phyloP scores from a whole-genome alignment of 2,888 invertebrate species.

The Spodoptera exigua region DNA sequence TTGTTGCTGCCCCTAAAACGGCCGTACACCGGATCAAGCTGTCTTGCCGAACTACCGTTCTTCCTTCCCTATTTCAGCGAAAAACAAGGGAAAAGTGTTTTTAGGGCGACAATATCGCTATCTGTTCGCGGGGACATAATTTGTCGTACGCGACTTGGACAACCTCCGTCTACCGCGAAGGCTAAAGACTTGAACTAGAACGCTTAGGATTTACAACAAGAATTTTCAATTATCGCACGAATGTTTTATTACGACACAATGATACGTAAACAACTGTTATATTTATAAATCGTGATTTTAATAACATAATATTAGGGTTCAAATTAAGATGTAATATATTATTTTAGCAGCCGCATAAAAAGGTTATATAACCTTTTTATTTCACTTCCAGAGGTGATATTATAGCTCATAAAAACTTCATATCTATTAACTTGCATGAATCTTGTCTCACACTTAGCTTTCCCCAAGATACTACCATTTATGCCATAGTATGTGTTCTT shows the following conservation, averaged over 20 bases:
- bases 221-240: too few relatives aligned
- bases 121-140: slow-evolving; percentile 81
- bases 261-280: too few relatives aligned
- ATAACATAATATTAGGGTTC: slow-evolving; percentile 19
- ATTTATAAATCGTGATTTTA: background rate
- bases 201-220: too few relatives aligned
- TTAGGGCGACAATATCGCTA: slow-evolving; percentile 80
- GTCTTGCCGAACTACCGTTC: slow-evolving; percentile 82
- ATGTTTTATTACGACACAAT: too few relatives aligned
- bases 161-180: slow-evolving; percentile 63
- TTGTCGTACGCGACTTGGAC: slow-evolving; percentile 77
- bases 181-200: background rate
- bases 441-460: slow-evolving; percentile 68
- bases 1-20: slow-evolving; percentile 84
- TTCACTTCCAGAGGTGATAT: slow-evolving; percentile 75
- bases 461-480: slow-evolving; percentile 58
- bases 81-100: slow-evolving; percentile 84
- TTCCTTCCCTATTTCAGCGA: slow-evolving; percentile 79
- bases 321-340: slow-evolving; percentile 58
- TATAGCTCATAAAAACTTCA: slow-evolving; percentile 78
- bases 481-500: slow-evolving; percentile 35
- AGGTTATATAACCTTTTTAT: slow-evolving; percentile 73
- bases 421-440: slow-evolving; percentile 78
- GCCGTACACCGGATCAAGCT: slow-evolving; percentile 82
- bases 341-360: slow-evolving; percentile 68